Conservation (phyloP, 2,113 vertebrate genomes). For the human (Homo sapiens) region GRCh38 chr5:16019501-16020000, state of each 20-base stretch:
- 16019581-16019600: slow-evolving; percentile 18
- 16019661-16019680: neutral
- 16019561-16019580: slow-evolving; percentile 25
- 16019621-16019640: neutral
- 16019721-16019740: neutral
- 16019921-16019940: neutral
- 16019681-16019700: neutral
- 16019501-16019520: slow-evolving; percentile 66
- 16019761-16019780: neutral
- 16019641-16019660: neutral
- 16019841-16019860: neutral
- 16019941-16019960: neutral
- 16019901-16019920: neutral
- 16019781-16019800: neutral
- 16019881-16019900: neutral
- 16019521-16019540: slow-evolving; percentile 68
- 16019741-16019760: neutral
- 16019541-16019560: slow-evolving; percentile 59
- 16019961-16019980: neutral
- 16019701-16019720: neutral
- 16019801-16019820: neutral
- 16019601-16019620: neutral
- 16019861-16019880: neutral
- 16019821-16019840: no score
- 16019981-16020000: neutral